Evolutionary conservation across 35 echinoderm and acorn worm species (phyloP).

Genomic region (Ophiothrix spiculata): DNA sequence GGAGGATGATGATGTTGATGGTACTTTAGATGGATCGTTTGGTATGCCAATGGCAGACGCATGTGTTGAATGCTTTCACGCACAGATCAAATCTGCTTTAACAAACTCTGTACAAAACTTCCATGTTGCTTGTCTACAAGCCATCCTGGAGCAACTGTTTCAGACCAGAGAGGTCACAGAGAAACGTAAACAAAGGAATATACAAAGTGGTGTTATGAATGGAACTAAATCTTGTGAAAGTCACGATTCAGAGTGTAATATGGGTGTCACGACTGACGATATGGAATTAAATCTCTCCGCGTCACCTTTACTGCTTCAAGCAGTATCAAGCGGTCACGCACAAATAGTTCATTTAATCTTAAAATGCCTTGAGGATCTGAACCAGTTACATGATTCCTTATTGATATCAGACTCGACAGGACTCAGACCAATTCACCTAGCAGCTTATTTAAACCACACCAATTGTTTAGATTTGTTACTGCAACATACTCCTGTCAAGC

Average conservation of each 20-base stretch:
- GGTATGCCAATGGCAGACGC: conserved; percentile 9
- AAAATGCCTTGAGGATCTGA: conserved; percentile 15
- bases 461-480: conserved; percentile 17
- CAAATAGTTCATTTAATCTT: conserved; percentile 25
- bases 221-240: background rate
- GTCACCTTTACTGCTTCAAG: conserved; percentile 23
- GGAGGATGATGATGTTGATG: background rate
- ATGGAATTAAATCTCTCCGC: background rate
- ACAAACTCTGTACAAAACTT: conserved; percentile 15
- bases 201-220: background rate
- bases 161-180: background rate
- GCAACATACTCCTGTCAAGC: background rate
- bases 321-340: conserved; percentile 14
- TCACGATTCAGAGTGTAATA: background rate
- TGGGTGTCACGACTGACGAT: background rate
- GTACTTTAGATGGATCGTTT: background rate
- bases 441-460: conserved; percentile 10
- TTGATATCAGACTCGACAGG: background rate
- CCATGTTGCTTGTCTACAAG: conserved; percentile 19
- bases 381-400: conserved; percentile 2
- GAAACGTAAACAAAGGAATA: background rate
- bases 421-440: conserved; percentile 21
- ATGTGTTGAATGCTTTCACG: conserved; percentile 28
- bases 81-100: background rate
- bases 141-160: conserved; percentile 17